Evolutionary conservation across 2,113 vertebrate genomes (phyloP).

Genomic region (Alligator sinensis): DNA sequence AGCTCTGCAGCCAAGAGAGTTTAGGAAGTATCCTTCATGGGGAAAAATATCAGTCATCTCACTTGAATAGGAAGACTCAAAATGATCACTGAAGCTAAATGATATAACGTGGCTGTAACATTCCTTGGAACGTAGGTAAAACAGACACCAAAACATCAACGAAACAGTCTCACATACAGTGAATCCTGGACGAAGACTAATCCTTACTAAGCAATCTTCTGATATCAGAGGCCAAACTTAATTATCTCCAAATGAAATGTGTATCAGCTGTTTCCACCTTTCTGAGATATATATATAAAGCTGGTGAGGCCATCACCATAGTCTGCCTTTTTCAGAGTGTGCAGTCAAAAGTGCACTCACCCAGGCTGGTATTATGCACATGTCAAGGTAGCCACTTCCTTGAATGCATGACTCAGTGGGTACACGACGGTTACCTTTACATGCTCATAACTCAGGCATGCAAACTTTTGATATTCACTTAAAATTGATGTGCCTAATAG

Average conservation of each 20-base stretch:
- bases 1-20: fast-evolving
- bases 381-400: not conserved
- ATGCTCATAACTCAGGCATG: not conserved
- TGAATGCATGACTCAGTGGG: not conserved
- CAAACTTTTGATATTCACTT: not conserved
- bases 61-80: conserved; percentile 39
- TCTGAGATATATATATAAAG: not conserved
- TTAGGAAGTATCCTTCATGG: not conserved
- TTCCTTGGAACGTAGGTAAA: not conserved
- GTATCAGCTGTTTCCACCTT: not conserved
- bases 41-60: not conserved
- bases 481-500: not conserved
- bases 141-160: not conserved
- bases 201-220: not conserved
- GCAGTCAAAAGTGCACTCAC: not conserved
- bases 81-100: not conserved
- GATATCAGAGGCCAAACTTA: not conserved
- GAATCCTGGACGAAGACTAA: not conserved
- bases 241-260: not conserved
- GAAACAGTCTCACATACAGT: not conserved
- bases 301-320: not conserved
- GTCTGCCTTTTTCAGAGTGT: not conserved
- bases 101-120: not conserved
- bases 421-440: not conserved
- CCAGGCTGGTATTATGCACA: not conserved